phyloP scores from a whole-genome alignment of 2,888 invertebrate genomes.

The Panzeria rudis region DNA sequence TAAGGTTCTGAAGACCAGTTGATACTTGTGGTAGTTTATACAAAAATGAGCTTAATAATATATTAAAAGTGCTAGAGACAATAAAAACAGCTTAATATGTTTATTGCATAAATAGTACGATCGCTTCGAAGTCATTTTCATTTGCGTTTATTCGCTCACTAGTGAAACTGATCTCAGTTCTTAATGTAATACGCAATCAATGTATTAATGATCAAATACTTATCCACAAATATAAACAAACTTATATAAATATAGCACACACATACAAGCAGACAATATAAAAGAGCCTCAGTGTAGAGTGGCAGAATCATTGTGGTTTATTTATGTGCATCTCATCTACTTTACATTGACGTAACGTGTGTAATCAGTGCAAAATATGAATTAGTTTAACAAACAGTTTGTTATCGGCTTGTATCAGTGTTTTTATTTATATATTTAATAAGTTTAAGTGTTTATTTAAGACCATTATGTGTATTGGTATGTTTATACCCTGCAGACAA shows the following conservation, averaged over 20 bases:
- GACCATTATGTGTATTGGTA: constrained; percentile 17
- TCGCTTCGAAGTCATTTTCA: no score
- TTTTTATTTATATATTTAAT: background rate
- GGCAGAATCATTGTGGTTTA: background rate
- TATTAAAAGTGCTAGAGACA: no score
- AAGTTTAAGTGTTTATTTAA: no score
- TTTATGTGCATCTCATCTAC: background rate
- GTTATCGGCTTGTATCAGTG: constrained; percentile 6
- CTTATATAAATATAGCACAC: background rate
- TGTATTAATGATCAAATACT: constrained; percentile 28
- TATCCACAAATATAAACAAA: background rate
- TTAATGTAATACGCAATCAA: constrained; percentile 3
- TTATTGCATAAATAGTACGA: no score
- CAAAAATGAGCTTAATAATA: no score
- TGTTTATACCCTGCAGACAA: no score
- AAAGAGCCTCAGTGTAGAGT: background rate
- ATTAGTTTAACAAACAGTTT: constrained; percentile 31
- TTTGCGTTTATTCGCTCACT: background rate
- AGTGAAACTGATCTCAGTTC: background rate
- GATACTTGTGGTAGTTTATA: no score
- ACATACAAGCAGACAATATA: constrained; percentile 4
- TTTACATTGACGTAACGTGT: constrained; percentile 22
- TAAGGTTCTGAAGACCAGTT: background rate
- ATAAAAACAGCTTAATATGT: no score
- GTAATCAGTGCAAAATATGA: constrained; percentile 30